phyloP scores from a whole-genome alignment of 2,113 vertebrate genomes.

The Macquaria ambigua region DNA sequence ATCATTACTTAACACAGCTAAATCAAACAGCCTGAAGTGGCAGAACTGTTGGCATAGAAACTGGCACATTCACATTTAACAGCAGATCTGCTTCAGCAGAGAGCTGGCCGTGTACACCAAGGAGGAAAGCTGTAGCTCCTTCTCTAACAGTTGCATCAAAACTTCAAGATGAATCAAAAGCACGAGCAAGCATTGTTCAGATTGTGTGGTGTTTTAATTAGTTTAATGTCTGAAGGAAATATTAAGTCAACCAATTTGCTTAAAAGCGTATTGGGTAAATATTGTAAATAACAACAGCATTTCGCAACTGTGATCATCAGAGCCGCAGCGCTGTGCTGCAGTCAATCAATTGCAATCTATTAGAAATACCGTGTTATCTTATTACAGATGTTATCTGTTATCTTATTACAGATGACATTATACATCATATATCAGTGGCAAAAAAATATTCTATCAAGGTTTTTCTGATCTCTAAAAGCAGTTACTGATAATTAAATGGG shows the following conservation, averaged over 20 bases:
- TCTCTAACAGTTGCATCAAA: constrained; percentile 36
- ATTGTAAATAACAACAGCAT: constrained; percentile 44
- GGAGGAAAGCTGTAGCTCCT: constrained; percentile 47
- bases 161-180: constrained; percentile 36
- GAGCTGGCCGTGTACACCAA: constrained; percentile 32
- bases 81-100: constrained; percentile 61
- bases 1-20: constrained; percentile 64
- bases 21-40: constrained; percentile 72
- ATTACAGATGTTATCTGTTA: constrained; percentile 1
- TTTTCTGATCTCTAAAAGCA: constrained; percentile 2
- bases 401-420: not conserved
- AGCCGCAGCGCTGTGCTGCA: constrained; percentile 22
- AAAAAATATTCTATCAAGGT: not conserved
- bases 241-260: constrained; percentile 44
- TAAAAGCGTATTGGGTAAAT: constrained; percentile 47
- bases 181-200: constrained; percentile 16
- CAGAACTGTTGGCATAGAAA: constrained; percentile 80
- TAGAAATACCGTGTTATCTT: constrained; percentile 4
- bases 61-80: constrained; percentile 57
- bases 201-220: constrained; percentile 45
- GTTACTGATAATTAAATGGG: not conserved
- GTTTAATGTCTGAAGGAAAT: constrained; percentile 46
- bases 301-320: constrained; percentile 3
- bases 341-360: constrained; percentile 25
- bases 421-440: not conserved